A percentile compares a stretch with the other conserved stretches of the same genome.
phyloP scores from a whole-genome alignment of 37 sponge, comb jelly and placozoan genomes.

The Beroe ovata region DNA sequence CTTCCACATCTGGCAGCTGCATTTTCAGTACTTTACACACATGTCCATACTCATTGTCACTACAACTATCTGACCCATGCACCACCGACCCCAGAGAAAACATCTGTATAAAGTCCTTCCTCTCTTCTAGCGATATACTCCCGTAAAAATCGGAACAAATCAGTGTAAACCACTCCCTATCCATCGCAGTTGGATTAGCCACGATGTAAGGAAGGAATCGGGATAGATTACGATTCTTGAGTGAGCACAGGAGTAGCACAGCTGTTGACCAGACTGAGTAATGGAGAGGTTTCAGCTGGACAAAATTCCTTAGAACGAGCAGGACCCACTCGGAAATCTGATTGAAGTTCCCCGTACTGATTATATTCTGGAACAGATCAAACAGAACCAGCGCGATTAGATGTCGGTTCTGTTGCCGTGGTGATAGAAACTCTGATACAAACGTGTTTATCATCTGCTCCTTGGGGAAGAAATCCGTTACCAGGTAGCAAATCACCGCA shows the following conservation, averaged over 20 bases:
- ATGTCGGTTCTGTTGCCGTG: slow-evolving; percentile 40
- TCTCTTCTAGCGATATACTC: background rate
- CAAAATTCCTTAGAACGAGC: slow-evolving; percentile 35
- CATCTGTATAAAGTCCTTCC: background rate
- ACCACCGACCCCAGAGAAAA: background rate
- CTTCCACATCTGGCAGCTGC: background rate
- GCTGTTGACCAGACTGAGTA: slow-evolving; percentile 43
- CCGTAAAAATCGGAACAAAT: slow-evolving; percentile 16
- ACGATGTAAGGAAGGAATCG: slow-evolving; percentile 32
- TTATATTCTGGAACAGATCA: slow-evolving; percentile 57
- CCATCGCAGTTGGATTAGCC: background rate
- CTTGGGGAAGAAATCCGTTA: slow-evolving; percentile 65
- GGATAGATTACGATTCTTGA: background rate
- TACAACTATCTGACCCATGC: background rate
- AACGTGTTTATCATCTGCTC: slow-evolving; percentile 67
- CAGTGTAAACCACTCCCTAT: background rate
- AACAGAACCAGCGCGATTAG: slow-evolving; percentile 6
- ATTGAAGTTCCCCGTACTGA: slow-evolving; percentile 14
- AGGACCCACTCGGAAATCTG: slow-evolving; percentile 51
- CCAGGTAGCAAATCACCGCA: slow-evolving; percentile 51
- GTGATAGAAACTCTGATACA: slow-evolving; percentile 64
- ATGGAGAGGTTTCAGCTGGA: slow-evolving; percentile 14
- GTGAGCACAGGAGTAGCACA: slow-evolving; percentile 16
- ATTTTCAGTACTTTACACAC: background rate
- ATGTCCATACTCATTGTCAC: background rate